Evolutionary conservation across 2,797 vertebrate species (phyloP), one percentile per base, ranked within the genome.

Genomic region (Takifugu rubripes): DNA sequence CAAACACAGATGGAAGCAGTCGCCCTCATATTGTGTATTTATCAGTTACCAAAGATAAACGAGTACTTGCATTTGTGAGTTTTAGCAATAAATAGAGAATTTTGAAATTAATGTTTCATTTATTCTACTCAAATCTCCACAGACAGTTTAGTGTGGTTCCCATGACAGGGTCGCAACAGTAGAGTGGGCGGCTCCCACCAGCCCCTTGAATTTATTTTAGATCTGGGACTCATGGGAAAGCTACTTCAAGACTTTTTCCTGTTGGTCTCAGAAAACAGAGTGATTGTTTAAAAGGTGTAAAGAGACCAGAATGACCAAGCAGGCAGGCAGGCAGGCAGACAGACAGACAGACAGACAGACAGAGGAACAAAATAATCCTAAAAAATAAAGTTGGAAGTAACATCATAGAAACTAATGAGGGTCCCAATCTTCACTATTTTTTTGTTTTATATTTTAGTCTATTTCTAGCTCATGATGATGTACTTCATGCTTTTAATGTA

Each of bases 171-270:
- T 80, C 77, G 70, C 83, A 83, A 70, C 77, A 83, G 72, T 55
- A 79, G 49, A 27, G 72, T 82, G 86, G 88, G 88, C 69, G 81
- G 84, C 79, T 82, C 77, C 83, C 82, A 79, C 77, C 82, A 84
- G 71, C 72, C 78, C 80, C 77, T 79, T 64, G 59, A 70, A 81
- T 84, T 91, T 91, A 90, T 90, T 92, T 92, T 90, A 78, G 85
- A 88, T 81, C 72, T 74, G 74, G 86, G 87, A 83, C 91, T 91
- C 91, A 92, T 92, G 91, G 90, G 91, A 93, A 93, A 92, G 88
- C 87, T 92, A 91, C 92, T 92, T 87, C 59, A 26, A 82, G 88
- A 84, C 74, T 67, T 72, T 88, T 89, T 88, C 83, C 87, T 87
- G 75, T 83, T 49, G 57, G 77, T 75, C 66, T 75, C 70, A 76